Evolutionary conservation across 1,140 invertebrate genomes (phyloP).

Genomic region (Dryas iulia): DNA sequence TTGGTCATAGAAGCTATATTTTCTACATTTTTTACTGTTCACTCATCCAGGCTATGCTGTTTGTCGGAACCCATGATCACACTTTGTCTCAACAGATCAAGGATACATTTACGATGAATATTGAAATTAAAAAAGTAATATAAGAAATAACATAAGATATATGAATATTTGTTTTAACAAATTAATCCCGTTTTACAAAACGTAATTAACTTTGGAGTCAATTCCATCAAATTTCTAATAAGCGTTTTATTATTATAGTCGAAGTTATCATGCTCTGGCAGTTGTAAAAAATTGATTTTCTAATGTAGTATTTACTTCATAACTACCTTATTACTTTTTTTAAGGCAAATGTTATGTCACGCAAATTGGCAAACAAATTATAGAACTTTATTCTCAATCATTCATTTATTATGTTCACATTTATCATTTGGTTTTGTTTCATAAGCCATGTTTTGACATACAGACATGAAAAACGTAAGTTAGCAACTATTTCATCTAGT

Average conservation of each 20-base stretch:
- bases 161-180: no score
- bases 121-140: no score
- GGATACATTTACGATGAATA: no score
- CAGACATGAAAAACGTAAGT: conserved; percentile 42
- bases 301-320: neutral
- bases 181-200: no score
- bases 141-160: no score
- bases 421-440: neutral
- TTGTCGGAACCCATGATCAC: no score
- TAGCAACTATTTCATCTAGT: conserved; percentile 8
- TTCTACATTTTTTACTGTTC: no score
- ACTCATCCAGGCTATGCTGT: no score
- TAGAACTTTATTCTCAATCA: no score
- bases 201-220: neutral
- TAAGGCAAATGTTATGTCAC: no score
- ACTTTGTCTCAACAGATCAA: no score
- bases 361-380: neutral
- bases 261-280: neutral
- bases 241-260: neutral
- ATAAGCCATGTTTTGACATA: conserved; percentile 15
- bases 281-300: neutral
- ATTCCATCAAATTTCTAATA: neutral
- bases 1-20: no score
- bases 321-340: neutral
- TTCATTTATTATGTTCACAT: neutral